Percentiles rank a stretch among this genome's conserved stretches.
phyloP scores from a whole-genome alignment of 2,113 vertebrate species.

The Rhinopomastus cyanomelas region DNA sequence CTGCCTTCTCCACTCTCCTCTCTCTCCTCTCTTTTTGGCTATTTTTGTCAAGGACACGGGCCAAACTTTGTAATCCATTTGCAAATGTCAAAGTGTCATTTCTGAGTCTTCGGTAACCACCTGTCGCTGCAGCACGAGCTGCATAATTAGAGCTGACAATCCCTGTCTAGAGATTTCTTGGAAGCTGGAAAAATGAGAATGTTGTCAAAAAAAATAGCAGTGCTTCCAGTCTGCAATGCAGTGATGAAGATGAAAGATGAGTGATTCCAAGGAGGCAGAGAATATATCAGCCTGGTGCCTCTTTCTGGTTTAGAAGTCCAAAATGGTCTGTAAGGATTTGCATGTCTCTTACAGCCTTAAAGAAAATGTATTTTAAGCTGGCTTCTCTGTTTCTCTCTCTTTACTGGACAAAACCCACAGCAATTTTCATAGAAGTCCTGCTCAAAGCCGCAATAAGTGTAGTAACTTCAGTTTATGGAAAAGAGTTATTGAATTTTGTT shows the following conservation, averaged over 20 bases:
- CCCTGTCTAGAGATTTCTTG: not conserved
- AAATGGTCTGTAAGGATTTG: not conserved
- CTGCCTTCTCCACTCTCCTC: not conserved
- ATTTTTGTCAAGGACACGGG: not conserved
- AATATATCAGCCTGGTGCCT: not conserved
- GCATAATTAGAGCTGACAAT: not conserved
- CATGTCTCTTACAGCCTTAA: not conserved
- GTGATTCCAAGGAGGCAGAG: not conserved
- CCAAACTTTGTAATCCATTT: not conserved
- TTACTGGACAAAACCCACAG: not conserved
- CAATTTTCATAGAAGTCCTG: not conserved
- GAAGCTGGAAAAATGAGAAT: conserved; percentile 13
- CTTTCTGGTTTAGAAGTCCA: conserved; percentile 29
- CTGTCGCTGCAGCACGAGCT: not conserved
- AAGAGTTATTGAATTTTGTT: not conserved
- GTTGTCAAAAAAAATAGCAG: not conserved
- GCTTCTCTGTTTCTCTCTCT: not conserved
- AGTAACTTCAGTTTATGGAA: not conserved
- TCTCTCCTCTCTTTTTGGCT: not conserved
- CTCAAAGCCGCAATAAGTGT: not conserved
- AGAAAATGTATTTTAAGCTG: not conserved
- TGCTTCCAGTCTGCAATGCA: not conserved
- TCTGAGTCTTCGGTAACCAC: not conserved
- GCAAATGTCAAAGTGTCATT: not conserved
- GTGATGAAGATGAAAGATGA: conserved; percentile 30